Base-by-base conservation (phyloP, 2,113 vertebrate species). In the Loxodonta africana region DNA sequence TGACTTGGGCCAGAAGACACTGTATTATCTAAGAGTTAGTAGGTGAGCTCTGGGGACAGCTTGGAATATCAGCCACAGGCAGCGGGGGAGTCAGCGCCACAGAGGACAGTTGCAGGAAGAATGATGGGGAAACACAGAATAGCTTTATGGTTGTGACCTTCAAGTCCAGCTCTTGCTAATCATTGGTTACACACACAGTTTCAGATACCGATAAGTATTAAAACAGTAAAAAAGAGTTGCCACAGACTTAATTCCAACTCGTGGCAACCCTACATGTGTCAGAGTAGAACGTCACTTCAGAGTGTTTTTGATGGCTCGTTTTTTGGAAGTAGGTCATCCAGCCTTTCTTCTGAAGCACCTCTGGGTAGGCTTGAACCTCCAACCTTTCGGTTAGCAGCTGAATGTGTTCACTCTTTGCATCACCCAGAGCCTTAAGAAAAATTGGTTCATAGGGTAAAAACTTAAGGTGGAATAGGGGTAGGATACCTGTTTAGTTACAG, bases 31-130 rank as follows among this genome's bases (percentile, higher is more conserved):
- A 20, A 17, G 20, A 57, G 65, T 63, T 51, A 60, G n/a, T 8
- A 6, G 28, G 48, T 25, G 8, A 53, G 41, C 46, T 26, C 23
- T 51, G 20, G 25, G n/a, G 7, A 12, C 18, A 6, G 30, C 41
- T 71, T 46, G 51, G 21, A 67, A 48, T 89, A 44, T 69, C 18
- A 48, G 1, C 28, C 3, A 26, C 1, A 6, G 23, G n/a, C 6
- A 3, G 11, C 28, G 25, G 18, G 5, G 33, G 30, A 17, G 6
- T 82, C 0, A 0, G 0, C 1, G 3, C 18, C 41, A 25, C 20
- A 25, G 17, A 23, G 25, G 23, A 28, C 10, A n/a, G 26, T 8
- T 21, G 25, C 17, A 80, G 51, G 62, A 17, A 23, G 0, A 9
- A 48, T 23, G 44, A n/a, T 0, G 0, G 20, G 46, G 60, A 23